These are phyloP conservation scores for Nephrotoma appendiculata DNA, from an alignment of 2,888 invertebrate genomes.

Conservation along the genomic window DNA sequence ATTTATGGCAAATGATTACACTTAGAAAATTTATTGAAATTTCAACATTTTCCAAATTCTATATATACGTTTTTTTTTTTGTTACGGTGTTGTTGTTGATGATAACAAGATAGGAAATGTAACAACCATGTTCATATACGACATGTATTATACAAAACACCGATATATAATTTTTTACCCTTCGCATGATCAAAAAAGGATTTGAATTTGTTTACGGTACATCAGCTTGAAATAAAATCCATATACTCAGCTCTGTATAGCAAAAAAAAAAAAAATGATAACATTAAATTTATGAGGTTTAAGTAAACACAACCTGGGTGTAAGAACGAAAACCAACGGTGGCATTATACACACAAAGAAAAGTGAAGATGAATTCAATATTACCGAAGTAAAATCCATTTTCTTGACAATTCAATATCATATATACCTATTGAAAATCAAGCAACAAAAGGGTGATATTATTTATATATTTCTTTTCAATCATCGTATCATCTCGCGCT, in stretches of 20 bases:
- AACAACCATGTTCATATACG: not conserved
- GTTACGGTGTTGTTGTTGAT: not conserved
- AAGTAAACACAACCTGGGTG: not conserved
- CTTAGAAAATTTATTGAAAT: not conserved
- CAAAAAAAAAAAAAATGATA: not conserved
- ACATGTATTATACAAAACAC: not conserved
- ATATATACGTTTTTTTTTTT: not conserved
- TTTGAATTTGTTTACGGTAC: not conserved
- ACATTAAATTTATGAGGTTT: not conserved
- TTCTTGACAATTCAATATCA: not conserved
- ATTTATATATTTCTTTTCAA: not conserved
- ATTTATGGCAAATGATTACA: not conserved
- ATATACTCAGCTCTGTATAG: not conserved
- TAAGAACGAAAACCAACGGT: not conserved
- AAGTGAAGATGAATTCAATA: not conserved
- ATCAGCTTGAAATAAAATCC: not conserved
- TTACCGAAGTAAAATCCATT: not conserved
- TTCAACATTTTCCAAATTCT: not conserved
- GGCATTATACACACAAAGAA: not conserved
- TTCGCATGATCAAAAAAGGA: not conserved
- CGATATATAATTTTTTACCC: not conserved
- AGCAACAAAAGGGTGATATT: not conserved
- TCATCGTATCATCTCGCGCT: not conserved
- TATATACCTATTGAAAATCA: not conserved
- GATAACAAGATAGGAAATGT: not conserved